These are phyloP conservation scores for Cettia cetti DNA, from an alignment of 2,113 vertebrate species.

Conservation along the genomic window DNA sequence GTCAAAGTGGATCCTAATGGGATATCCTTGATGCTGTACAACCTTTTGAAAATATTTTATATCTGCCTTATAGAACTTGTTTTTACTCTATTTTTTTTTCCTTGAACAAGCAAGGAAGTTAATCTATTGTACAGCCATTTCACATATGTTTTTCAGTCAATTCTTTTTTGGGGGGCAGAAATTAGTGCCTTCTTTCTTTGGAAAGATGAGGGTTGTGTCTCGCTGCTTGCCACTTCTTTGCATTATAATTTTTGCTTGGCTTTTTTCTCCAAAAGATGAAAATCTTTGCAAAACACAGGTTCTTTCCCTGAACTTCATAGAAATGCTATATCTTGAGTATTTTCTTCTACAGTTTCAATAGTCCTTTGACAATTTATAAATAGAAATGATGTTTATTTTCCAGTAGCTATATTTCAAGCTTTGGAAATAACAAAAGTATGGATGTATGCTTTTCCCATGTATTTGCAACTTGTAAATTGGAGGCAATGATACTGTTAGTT, in stretches of 20 bases:
- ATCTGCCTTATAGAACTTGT: background rate
- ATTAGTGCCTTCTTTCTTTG: background rate
- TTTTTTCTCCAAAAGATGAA: background rate
- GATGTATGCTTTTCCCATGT: background rate
- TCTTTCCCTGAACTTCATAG: background rate
- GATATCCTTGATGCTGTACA: background rate
- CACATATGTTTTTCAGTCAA: background rate
- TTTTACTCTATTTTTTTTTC: background rate
- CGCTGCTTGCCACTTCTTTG: background rate
- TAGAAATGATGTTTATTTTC: background rate
- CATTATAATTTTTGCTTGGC: background rate
- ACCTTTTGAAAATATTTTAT: background rate
- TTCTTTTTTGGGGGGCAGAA: background rate
- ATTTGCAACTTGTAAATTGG: background rate
- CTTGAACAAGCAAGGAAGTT: background rate
- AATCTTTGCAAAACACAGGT: background rate
- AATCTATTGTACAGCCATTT: background rate
- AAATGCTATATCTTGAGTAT: background rate
- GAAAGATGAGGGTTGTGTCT: background rate
- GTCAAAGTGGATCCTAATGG: background rate
- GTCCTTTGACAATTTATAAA: background rate
- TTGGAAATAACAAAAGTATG: background rate
- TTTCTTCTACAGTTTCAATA: background rate
- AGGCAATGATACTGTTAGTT: background rate
- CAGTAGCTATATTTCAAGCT: background rate